Conservation (phyloP, 2,888 invertebrate species). For the Tanytarsus gracilentus region DNA sequence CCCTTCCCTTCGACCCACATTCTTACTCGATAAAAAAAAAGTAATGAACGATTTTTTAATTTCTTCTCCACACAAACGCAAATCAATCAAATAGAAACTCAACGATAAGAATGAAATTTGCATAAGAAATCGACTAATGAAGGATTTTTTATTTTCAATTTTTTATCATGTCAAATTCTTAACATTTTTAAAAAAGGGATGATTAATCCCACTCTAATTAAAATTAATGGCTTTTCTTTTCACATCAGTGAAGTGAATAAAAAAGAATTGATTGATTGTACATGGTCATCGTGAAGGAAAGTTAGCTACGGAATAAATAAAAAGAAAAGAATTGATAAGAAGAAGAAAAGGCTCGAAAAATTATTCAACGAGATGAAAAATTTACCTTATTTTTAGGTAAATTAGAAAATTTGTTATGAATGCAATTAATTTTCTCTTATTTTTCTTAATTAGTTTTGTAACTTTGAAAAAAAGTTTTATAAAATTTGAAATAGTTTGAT, state of each 20-base stretch:
- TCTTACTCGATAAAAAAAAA: no score
- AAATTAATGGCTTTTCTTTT: constrained; percentile 18
- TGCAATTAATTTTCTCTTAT: no score
- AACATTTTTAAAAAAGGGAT: neutral
- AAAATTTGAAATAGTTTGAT: neutral
- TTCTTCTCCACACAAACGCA: neutral
- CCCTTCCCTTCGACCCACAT: no score
- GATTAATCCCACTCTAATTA: constrained; percentile 27
- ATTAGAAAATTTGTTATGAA: no score
- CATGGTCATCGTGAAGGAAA: no score
- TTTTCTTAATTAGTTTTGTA: no score
- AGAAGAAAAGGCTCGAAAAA: no score
- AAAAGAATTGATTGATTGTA: constrained; percentile 12
- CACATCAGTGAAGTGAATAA: neutral
- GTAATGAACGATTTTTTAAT: constrained; percentile 28
- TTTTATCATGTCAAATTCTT: constrained; percentile 26
- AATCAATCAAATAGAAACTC: constrained; percentile 28
- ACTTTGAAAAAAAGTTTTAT: neutral
- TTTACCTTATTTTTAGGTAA: no score
- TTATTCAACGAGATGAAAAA: no score
- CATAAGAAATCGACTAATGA: constrained; percentile 20
- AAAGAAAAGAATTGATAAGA: no score
- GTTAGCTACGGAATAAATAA: no score
- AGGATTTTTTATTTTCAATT: constrained; percentile 13
- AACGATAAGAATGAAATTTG: constrained; percentile 24